phyloP scores from a whole-genome alignment of 2,113 vertebrate genomes.

The Salvelinus fontinalis region DNA sequence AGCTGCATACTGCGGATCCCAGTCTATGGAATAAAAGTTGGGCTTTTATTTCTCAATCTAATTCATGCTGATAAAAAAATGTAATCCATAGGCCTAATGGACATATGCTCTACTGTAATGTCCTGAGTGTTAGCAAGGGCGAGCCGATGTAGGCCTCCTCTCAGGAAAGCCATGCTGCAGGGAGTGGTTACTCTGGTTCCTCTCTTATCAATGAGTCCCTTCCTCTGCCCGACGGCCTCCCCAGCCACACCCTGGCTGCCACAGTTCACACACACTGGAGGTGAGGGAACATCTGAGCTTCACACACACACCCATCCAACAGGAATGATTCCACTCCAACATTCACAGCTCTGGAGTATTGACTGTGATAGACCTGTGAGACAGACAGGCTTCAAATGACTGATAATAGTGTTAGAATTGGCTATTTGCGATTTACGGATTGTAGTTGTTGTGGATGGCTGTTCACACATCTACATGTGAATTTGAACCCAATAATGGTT shows the following conservation, averaged over 20 bases:
- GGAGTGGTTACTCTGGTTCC: constrained; percentile 56
- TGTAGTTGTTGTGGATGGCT: too few relatives aligned
- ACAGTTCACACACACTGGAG: background rate
- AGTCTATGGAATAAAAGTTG: too few relatives aligned
- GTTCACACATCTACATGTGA: too few relatives aligned
- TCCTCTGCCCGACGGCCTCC: constrained; percentile 33
- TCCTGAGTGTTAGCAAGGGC: background rate
- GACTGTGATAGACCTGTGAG: constrained; percentile 2
- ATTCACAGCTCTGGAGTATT: constrained; percentile 24
- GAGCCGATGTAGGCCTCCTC: background rate
- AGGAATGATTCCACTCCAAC: background rate
- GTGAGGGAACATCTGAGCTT: background rate
- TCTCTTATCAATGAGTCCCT: constrained; percentile 58
- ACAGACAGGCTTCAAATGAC: constrained; percentile 30
- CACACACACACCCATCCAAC: constrained; percentile 24
- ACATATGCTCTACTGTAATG: background rate
- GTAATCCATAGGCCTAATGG: too few relatives aligned
- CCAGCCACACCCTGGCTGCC: constrained; percentile 30
- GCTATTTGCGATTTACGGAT: too few relatives aligned
- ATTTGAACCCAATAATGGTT: too few relatives aligned
- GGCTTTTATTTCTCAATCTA: too few relatives aligned
- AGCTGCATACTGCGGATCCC: too few relatives aligned
- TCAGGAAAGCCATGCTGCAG: constrained; percentile 7
- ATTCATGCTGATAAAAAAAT: too few relatives aligned
- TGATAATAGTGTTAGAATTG: constrained; percentile 20